Percentiles rank a stretch among this genome's conserved stretches.
Evolutionary conservation across 1,140 invertebrate genomes (phyloP).

Genomic region (Aradophagus sp.): DNA sequence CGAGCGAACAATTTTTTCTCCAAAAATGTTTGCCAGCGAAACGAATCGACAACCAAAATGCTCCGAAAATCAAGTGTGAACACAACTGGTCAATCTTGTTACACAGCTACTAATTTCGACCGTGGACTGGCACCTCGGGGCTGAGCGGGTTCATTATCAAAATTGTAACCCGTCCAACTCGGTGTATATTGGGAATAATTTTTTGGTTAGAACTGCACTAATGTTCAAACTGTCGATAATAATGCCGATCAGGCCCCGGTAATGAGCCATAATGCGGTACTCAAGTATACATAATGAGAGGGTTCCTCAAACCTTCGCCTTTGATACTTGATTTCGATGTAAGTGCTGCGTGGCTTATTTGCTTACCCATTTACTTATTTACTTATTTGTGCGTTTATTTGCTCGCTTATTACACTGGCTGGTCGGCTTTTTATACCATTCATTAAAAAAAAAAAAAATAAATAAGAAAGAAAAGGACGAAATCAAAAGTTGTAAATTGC

Average conservation of each 20-base stretch:
- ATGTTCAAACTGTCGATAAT: slow-evolving; percentile 64
- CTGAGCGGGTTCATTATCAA: slow-evolving; percentile 46
- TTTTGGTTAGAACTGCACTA: slow-evolving; percentile 49
- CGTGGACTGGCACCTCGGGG: slow-evolving; percentile 52
- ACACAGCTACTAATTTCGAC: slow-evolving; percentile 69
- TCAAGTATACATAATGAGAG: slow-evolving; percentile 71
- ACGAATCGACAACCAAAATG: slow-evolving; percentile 9
- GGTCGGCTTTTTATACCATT: too few species aligned
- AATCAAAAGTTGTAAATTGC: not conserved
- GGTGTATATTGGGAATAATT: slow-evolving; percentile 69
- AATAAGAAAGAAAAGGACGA: too few species aligned
- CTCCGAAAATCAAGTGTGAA: slow-evolving; percentile 70
- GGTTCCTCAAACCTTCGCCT: slow-evolving; percentile 59
- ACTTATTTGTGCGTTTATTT: slow-evolving; percentile 2
- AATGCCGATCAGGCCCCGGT: slow-evolving; percentile 70
- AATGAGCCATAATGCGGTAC: slow-evolving; percentile 73
- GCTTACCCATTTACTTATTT: slow-evolving; percentile 61
- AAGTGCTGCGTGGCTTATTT: slow-evolving; percentile 47
- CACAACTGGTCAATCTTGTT: slow-evolving; percentile 71
- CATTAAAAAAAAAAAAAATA: too few species aligned
- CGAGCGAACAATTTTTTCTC: too few species aligned
- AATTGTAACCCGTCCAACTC: slow-evolving; percentile 53
- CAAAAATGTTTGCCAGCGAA: not conserved
- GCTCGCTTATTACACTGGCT: slow-evolving; percentile 6
- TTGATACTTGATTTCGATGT: slow-evolving; percentile 55